A percentile compares a stretch with the other conserved stretches of the same genome.
Evolutionary conservation across 2,797 vertebrate species (phyloP).

Genomic region (Gymnoscopelus braueri): DNA sequence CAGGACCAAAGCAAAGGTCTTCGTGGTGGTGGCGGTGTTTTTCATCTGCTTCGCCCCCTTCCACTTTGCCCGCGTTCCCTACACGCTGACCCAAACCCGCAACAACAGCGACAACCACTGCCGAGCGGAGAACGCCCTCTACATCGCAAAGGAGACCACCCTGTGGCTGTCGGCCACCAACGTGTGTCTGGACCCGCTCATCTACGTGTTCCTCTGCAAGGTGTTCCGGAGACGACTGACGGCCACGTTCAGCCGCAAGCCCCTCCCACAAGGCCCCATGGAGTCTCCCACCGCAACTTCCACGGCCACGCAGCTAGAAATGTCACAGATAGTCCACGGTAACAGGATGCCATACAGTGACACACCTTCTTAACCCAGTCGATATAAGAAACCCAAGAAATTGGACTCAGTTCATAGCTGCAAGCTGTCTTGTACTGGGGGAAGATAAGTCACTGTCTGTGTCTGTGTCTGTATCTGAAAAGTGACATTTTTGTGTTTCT

Average conservation of each 20-base stretch:
- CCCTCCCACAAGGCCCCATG: constrained; percentile 23
- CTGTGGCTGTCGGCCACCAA: constrained; percentile 88
- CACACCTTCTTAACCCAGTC: too few species aligned
- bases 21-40: constrained; percentile 92
- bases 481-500: too few species aligned
- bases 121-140: constrained; percentile 79
- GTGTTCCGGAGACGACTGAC: constrained; percentile 76
- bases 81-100: constrained; percentile 88
- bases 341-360: too few species aligned
- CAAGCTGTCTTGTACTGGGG: too few species aligned
- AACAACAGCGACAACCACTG: constrained; percentile 65
- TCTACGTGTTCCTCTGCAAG: constrained; percentile 89
- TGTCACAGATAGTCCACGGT: constrained; percentile 54
- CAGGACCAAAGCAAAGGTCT: constrained; percentile 90
- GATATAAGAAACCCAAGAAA: too few species aligned
- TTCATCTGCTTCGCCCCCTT: constrained; percentile 93
- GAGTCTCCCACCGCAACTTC: constrained; percentile 65
- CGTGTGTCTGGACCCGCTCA: constrained; percentile 91
- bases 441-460: too few species aligned
- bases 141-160: constrained; percentile 89
- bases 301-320: constrained; percentile 64
- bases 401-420: too few species aligned
- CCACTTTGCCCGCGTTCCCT: constrained; percentile 88
- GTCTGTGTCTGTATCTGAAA: too few species aligned
- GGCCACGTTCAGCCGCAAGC: constrained; percentile 55